phyloP scores from a whole-genome alignment of 2,888 invertebrate species.

The Apodemia arnacis region DNA sequence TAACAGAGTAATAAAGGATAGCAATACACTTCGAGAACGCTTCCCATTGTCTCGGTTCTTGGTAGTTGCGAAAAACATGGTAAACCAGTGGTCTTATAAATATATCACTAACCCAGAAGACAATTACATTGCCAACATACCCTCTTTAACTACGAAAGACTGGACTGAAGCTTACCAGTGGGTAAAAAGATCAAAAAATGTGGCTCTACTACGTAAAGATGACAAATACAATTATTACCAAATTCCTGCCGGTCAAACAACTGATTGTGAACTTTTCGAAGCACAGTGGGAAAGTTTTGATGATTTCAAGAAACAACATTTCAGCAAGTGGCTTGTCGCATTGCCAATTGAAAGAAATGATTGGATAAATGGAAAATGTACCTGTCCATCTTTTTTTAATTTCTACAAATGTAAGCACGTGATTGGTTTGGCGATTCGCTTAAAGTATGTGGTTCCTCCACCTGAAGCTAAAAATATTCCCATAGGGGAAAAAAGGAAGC shows the following conservation, averaged over 20 bases:
- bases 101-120: too few species aligned
- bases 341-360: not conserved
- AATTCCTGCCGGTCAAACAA: too few species aligned
- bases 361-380: not conserved
- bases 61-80: not conserved
- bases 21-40: slow-evolving; percentile 6
- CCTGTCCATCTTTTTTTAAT: not conserved
- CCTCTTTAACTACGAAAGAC: too few species aligned
- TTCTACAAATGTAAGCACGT: not conserved
- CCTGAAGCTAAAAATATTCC: not conserved
- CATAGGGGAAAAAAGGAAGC: not conserved
- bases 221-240: slow-evolving; percentile 1
- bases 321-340: not conserved
- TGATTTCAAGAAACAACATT: not conserved
- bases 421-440: not conserved
- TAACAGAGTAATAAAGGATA: not conserved
- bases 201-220: not conserved
- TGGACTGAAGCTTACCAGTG: too few species aligned
- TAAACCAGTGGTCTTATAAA: not conserved
- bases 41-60: slow-evolving; percentile 5
- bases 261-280: not conserved
- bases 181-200: not conserved
- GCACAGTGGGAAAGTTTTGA: not conserved
- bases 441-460: not conserved
- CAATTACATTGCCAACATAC: too few species aligned